Evolutionary conservation across 2,888 invertebrate species (phyloP).

Genomic region (Sphecodes monilicornis): DNA sequence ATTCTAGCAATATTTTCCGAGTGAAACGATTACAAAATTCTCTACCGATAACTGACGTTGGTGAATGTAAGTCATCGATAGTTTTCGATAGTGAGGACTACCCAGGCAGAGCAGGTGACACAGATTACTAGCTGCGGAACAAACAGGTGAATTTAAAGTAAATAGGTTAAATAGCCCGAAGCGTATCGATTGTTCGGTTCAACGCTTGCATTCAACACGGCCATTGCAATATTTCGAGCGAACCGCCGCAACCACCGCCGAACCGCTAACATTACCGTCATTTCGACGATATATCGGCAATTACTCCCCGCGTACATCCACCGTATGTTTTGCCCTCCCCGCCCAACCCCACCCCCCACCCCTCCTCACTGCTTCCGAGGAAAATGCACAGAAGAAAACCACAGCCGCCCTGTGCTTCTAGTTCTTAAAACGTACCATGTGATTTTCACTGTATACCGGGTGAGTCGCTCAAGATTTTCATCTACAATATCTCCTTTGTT

Average conservation of each 20-base stretch:
- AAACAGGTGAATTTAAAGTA: constrained; percentile 48
- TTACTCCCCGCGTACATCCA: constrained; percentile 25
- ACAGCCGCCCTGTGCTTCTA: neutral
- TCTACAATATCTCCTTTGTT: too few species aligned
- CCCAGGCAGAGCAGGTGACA: too few species aligned
- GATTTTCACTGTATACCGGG: constrained; percentile 26
- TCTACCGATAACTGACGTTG: too few species aligned
- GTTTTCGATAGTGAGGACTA: too few species aligned
- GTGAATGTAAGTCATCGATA: too few species aligned
- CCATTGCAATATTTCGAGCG: constrained; percentile 25
- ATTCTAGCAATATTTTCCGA: too few species aligned
- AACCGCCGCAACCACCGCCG: constrained; percentile 6
- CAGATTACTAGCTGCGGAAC: constrained; percentile 36
- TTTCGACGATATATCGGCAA: constrained; percentile 31
- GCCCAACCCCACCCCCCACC: too few species aligned
- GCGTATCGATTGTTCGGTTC: constrained; percentile 43
- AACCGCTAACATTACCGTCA: constrained; percentile 32
- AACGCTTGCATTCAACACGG: constrained; percentile 17
- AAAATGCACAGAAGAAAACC: constrained; percentile 13
- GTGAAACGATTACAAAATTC: too few species aligned
- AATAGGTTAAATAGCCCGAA: constrained; percentile 47
- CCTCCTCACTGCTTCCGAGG: neutral
- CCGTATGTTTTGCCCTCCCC: neutral
- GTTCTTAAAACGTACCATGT: neutral
- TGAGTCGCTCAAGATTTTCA: too few species aligned